phyloP scores from a whole-genome alignment of 2,797 vertebrate species.

The Micropoecilia bifurca region DNA sequence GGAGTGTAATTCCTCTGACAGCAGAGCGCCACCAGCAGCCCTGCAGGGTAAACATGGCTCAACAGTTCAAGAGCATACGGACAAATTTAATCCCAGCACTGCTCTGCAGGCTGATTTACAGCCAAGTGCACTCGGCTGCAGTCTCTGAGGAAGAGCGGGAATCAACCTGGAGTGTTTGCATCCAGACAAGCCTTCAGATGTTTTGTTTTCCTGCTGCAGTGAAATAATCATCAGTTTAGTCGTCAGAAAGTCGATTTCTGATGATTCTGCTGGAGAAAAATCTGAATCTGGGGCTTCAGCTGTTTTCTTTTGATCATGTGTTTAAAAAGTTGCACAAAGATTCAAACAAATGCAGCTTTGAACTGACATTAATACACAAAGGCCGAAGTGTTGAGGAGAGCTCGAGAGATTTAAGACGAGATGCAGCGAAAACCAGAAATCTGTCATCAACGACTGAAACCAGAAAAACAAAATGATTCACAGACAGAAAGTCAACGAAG shows the following conservation, averaged over 20 bases:
- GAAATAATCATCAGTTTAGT: background rate
- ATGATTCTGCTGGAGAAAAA: background rate
- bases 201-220: background rate
- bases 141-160: slow-evolving; percentile 27
- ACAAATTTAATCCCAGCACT: slow-evolving; percentile 50
- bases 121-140: slow-evolving; percentile 40
- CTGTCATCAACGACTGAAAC: background rate
- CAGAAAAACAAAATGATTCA: background rate
- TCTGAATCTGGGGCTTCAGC: background rate
- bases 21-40: slow-evolving; percentile 39
- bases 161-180: slow-evolving; percentile 13
- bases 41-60: slow-evolving; percentile 46
- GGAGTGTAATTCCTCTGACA: slow-evolving; percentile 66
- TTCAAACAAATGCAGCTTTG: background rate
- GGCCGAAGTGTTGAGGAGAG: background rate
- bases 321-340: background rate
- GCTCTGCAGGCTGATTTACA: slow-evolving; percentile 42
- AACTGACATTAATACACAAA: background rate
- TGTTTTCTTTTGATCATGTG: background rate
- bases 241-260: background rate
- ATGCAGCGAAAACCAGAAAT: background rate
- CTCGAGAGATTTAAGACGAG: background rate
- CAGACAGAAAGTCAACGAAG: background rate
- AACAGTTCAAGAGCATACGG: slow-evolving; percentile 41
- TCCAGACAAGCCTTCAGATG: background rate